A percentile compares a stretch with the other conserved stretches of the same genome.
Conservation (phyloP, 2,113 vertebrate genomes). For the Globicephala melas region DNA sequence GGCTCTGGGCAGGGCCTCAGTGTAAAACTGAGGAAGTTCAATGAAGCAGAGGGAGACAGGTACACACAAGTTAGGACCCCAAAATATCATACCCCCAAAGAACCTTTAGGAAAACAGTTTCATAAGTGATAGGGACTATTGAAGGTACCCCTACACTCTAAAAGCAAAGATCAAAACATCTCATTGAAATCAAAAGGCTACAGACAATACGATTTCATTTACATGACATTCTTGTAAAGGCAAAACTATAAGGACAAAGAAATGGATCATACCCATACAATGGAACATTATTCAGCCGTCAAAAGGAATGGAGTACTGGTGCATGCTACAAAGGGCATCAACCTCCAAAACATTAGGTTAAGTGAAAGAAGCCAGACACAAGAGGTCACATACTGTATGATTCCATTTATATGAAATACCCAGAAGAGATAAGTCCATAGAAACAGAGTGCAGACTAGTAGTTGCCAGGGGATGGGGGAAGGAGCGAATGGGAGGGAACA, state of each 20-base stretch:
- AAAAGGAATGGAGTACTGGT: not conserved
- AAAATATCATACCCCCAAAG: not conserved
- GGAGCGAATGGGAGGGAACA: too few species aligned
- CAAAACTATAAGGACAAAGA: not conserved
- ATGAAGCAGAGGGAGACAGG: not conserved
- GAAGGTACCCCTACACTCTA: not conserved
- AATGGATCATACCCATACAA: not conserved
- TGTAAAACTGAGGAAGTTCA: not conserved
- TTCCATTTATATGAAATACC: too few species aligned
- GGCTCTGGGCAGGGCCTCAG: not conserved
- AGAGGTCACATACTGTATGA: not conserved
- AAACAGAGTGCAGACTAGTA: not conserved
- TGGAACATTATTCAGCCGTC: not conserved
- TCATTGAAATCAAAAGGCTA: not conserved
- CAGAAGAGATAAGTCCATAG: not conserved
- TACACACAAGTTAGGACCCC: not conserved
- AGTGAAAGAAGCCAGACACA: not conserved
- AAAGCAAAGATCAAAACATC: not conserved
- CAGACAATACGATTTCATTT: not conserved
- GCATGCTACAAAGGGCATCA: not conserved
- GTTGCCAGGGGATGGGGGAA: not conserved
- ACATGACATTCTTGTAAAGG: not conserved
- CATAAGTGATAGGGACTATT: not conserved
- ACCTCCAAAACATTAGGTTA: not conserved
- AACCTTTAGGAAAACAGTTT: not conserved